Conservation (phyloP, 2,888 invertebrate genomes). For the Leucophora obtusa region DNA sequence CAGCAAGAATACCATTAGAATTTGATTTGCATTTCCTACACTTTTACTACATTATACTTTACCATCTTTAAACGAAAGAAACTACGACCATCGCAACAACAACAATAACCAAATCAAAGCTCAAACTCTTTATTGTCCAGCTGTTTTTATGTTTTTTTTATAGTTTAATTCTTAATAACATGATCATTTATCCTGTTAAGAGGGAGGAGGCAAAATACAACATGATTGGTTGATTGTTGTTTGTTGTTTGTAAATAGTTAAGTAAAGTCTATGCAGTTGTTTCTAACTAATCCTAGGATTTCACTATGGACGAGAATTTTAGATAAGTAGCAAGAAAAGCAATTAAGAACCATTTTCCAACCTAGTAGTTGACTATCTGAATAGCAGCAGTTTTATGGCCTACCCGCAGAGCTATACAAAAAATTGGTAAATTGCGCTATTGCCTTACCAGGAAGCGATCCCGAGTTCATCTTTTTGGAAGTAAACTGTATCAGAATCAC, state of each 20-base stretch:
- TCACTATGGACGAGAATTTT: neutral
- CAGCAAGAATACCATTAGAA: slow-evolving; percentile 72
- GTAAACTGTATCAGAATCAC: no score
- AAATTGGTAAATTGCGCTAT: no score
- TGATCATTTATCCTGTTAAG: slow-evolving; percentile 54
- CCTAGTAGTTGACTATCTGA: no score
- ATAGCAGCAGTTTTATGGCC: no score
- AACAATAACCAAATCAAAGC: slow-evolving; percentile 29
- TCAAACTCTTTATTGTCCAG: slow-evolving; percentile 53
- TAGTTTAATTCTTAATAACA: slow-evolving; percentile 40
- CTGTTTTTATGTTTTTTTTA: slow-evolving; percentile 39
- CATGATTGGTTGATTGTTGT: slow-evolving; percentile 50
- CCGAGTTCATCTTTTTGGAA: no score
- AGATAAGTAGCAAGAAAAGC: no score
- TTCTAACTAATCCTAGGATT: slow-evolving; percentile 7
- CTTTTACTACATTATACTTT: slow-evolving; percentile 49
- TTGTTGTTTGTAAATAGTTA: slow-evolving; percentile 26
- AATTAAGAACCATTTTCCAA: no score
- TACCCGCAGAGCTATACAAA: no score
- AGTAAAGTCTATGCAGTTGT: slow-evolving; percentile 19
- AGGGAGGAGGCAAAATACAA: slow-evolving; percentile 32
- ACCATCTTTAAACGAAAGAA: slow-evolving; percentile 5
- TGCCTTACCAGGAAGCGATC: no score
- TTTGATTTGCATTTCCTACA: slow-evolving; percentile 76
- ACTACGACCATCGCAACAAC: slow-evolving; percentile 1